A percentile compares a stretch with the other conserved stretches of the same genome.
Evolutionary conservation across 2,888 invertebrate genomes (phyloP).

Genomic region (Lepidochrysops patricia): DNA sequence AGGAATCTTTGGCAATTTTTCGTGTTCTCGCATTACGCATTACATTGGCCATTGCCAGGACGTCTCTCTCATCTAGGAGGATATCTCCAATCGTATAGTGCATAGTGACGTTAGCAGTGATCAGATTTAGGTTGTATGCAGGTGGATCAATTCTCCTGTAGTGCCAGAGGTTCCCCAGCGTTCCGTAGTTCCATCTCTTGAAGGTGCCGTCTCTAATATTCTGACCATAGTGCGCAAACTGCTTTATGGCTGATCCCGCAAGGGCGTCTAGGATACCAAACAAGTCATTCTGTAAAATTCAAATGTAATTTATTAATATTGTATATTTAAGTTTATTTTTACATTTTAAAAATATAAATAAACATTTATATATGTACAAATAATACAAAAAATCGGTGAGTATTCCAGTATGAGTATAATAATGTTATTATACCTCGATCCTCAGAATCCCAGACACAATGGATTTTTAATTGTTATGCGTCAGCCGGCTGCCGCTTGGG

Average conservation of each 20-base stretch:
- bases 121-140: slow-evolving; percentile 25
- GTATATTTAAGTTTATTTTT: background rate
- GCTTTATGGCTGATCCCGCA: slow-evolving; percentile 29
- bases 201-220: slow-evolving; percentile 28
- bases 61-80: slow-evolving; percentile 27
- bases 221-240: slow-evolving; percentile 32
- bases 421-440: too few species aligned
- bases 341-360: too few species aligned
- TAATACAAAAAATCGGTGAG: too few species aligned
- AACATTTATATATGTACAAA: too few species aligned
- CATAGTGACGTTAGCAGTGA: slow-evolving; percentile 26
- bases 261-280: slow-evolving; percentile 16
- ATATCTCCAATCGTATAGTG: slow-evolving; percentile 28
- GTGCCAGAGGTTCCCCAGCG: slow-evolving; percentile 21
- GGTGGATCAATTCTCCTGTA: slow-evolving; percentile 25
- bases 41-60: slow-evolving; percentile 25
- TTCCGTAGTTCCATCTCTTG: slow-evolving; percentile 28
- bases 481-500: too few species aligned
- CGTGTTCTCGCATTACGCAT: slow-evolving; percentile 25
- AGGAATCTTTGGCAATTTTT: slow-evolving; percentile 24
- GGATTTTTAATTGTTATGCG: too few species aligned
- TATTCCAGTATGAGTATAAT: too few species aligned
- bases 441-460: too few species aligned
- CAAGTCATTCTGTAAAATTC: slow-evolving; percentile 9
- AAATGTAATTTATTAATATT: background rate